Conservation (phyloP, 2,113 vertebrate genomes). For the Calidris pugnax region DNA sequence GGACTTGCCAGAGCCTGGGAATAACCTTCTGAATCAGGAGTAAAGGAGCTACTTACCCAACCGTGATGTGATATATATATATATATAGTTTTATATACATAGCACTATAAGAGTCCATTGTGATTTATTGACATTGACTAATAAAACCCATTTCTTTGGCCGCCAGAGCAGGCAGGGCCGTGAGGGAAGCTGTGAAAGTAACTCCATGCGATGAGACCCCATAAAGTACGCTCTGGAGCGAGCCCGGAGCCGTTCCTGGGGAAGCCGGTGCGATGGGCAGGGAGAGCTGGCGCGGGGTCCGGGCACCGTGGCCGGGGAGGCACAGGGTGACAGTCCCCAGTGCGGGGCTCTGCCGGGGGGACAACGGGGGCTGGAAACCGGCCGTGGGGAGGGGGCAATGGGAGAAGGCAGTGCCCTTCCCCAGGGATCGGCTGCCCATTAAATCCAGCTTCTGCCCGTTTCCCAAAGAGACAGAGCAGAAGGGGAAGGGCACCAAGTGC, state of each 20-base stretch:
- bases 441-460: not conserved
- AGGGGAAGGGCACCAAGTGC: not conserved
- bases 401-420: not conserved
- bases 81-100: fast-evolving
- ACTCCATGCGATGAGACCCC: not conserved
- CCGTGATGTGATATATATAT: fast-evolving
- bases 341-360: not conserved
- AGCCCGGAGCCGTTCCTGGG: fast-evolving
- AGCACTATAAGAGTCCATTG: fast-evolving
- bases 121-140: fast-evolving
- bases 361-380: not conserved
- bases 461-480: fast-evolving
- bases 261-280: fast-evolving
- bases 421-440: not conserved
- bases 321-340: fast-evolving
- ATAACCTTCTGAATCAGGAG: not conserved
- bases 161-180: fast-evolving
- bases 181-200: not conserved
- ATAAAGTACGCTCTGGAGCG: fast-evolving
- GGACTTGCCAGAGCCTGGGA: not conserved
- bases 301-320: not conserved
- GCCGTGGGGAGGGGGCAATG: not conserved
- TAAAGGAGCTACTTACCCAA: fast-evolving
- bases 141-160: not conserved
- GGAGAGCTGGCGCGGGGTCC: fast-evolving